Conservation (phyloP, 2,113 vertebrate species). For the Triplophysa dalaica region DNA sequence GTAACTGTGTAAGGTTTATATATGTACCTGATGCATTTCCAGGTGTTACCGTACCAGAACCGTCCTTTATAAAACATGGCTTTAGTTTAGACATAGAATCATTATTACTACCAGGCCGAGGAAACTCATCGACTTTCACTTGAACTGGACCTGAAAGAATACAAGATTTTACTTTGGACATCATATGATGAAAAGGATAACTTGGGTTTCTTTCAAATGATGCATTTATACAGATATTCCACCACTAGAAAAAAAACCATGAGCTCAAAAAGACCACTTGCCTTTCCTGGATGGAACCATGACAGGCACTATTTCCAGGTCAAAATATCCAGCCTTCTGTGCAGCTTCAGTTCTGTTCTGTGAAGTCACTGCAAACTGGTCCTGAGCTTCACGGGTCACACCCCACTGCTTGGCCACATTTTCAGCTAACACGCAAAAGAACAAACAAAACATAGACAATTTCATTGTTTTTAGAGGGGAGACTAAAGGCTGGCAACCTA, state of each 20-base stretch:
- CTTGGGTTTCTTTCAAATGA: too few species aligned
- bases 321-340: slow-evolving; percentile 89
- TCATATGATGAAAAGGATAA: background rate
- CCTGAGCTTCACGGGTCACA: slow-evolving; percentile 86
- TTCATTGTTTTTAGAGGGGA: background rate
- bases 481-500: background rate
- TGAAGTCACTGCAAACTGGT: slow-evolving; percentile 82
- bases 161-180: background rate
- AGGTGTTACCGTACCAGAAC: slow-evolving; percentile 87
- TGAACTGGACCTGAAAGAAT: slow-evolving; percentile 80
- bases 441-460: slow-evolving; percentile 38
- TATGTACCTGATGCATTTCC: slow-evolving; percentile 90
- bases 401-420: slow-evolving; percentile 92
- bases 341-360: slow-evolving; percentile 87
- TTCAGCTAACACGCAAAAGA: slow-evolving; percentile 78
- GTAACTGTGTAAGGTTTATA: too few species aligned
- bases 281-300: slow-evolving; percentile 88
- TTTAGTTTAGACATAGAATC: slow-evolving; percentile 85
- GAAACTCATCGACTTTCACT: slow-evolving; percentile 88
- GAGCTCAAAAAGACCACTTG: slow-evolving; percentile 28
- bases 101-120: slow-evolving; percentile 84
- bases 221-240: background rate
- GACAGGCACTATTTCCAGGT: slow-evolving; percentile 90
- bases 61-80: slow-evolving; percentile 86
- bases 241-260: background rate